A percentile compares a stretch with the other conserved stretches of the same genome.
phyloP scores from a whole-genome alignment of 2,113 vertebrate genomes.

The Coptodon rendalli region DNA sequence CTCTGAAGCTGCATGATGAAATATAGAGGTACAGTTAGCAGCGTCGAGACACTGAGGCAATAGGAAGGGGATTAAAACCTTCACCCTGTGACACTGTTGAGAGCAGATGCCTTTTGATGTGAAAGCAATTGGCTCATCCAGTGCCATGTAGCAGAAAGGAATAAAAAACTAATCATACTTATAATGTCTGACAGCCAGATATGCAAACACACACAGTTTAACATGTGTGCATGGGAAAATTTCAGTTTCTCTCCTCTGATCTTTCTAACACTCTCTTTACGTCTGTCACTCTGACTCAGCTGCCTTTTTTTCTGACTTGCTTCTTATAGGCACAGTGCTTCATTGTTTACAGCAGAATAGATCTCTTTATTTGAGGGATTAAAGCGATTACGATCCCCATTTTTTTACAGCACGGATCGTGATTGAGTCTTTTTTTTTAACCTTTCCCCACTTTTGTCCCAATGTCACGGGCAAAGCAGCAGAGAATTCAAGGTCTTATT shows the following conservation, averaged over 20 bases:
- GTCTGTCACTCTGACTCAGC: background rate
- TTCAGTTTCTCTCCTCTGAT: background rate
- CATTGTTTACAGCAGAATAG: background rate
- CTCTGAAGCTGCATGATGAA: conserved; percentile 48
- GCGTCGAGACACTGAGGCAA: background rate
- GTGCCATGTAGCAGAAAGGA: background rate
- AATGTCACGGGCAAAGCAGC: conserved; percentile 9
- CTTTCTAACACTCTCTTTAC: background rate
- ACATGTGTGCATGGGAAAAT: conserved; percentile 1
- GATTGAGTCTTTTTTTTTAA: background rate
- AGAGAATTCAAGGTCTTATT: conserved; percentile 18
- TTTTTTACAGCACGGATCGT: background rate
- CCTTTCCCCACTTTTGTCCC: background rate
- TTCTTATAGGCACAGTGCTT: background rate
- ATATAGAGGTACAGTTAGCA: conserved; percentile 34
- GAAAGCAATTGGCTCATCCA: conserved; percentile 21
- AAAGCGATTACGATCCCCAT: background rate
- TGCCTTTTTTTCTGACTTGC: background rate
- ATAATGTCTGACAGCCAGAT: conserved; percentile 1
- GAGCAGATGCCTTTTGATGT: conserved; percentile 38
- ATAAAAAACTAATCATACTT: conserved; percentile 1
- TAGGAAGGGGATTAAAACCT: conserved; percentile 34
- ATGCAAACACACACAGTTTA: conserved; percentile 14
- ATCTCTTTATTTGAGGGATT: conserved; percentile 9
- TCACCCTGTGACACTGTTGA: conserved; percentile 7